Conservation (phyloP, 2,797 vertebrate species). For the Notolepis coatsorum region DNA sequence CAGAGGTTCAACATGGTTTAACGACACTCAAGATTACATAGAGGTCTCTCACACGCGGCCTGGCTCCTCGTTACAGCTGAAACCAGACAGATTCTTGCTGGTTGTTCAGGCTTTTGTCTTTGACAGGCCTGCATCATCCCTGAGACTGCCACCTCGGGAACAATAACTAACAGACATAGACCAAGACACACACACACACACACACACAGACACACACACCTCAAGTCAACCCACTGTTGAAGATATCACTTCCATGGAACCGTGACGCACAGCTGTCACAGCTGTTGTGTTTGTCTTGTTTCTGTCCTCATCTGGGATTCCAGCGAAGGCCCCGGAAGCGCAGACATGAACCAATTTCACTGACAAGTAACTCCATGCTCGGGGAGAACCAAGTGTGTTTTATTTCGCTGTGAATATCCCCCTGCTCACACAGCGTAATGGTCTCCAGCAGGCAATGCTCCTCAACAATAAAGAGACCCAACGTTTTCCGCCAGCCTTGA, state of each 20-base stretch:
- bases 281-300: constrained; percentile 27
- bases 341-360: constrained; percentile 43
- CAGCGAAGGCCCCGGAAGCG: constrained; percentile 22
- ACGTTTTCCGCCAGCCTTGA: constrained; percentile 62
- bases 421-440: constrained; percentile 21
- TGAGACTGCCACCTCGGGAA: too few relatives aligned
- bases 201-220: constrained; percentile 2
- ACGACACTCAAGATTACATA: too few relatives aligned
- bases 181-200: constrained; percentile 2
- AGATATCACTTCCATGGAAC: constrained; percentile 28
- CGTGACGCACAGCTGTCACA: background rate
- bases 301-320: constrained; percentile 27
- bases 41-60: too few relatives aligned
- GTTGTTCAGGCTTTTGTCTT: too few relatives aligned
- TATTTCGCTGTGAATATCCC: constrained; percentile 51
- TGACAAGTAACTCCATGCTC: constrained; percentile 26
- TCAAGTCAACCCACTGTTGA: background rate
- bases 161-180: too few relatives aligned
- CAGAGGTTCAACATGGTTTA: too few relatives aligned
- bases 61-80: too few relatives aligned
- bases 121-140: too few relatives aligned
- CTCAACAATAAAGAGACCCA: constrained; percentile 57
- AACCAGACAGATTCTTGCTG: too few relatives aligned
- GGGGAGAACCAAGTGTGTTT: constrained; percentile 42
- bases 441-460: constrained; percentile 51